phyloP scores from a whole-genome alignment of 2,888 invertebrate genomes.

The Agonopterix heracliana region DNA sequence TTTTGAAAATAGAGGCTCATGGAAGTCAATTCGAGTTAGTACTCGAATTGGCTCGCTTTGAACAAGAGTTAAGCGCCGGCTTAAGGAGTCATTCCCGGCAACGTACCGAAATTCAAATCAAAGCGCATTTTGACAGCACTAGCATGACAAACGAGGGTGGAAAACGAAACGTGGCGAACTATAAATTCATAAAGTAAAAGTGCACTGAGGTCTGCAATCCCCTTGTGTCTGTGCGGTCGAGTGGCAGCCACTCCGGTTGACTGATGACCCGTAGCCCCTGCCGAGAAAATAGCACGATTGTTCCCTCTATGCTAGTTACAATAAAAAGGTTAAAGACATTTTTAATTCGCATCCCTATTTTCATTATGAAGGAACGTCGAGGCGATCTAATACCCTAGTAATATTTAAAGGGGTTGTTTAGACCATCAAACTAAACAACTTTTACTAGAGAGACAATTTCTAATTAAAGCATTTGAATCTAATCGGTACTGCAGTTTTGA shows the following conservation, averaged over 20 bases:
- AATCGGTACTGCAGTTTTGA: no score
- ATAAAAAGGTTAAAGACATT: slow-evolving; percentile 4
- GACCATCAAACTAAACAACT: no score
- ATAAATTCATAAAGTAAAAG: slow-evolving; percentile 53
- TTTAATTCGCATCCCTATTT: no score
- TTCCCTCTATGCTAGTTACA: slow-evolving; percentile 21
- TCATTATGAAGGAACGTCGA: no score
- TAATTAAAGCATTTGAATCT: no score
- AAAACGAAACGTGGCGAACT: slow-evolving; percentile 46
- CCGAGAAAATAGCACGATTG: slow-evolving; percentile 38
- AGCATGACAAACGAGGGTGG: slow-evolving; percentile 46
- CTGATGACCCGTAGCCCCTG: slow-evolving; percentile 37
- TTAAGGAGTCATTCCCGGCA: neutral
- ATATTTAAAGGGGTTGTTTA: no score
- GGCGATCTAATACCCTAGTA: no score
- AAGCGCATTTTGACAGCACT: slow-evolving; percentile 26
- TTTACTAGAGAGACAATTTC: no score
- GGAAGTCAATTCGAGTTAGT: no score
- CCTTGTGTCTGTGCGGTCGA: slow-evolving; percentile 36
- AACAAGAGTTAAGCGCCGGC: no score
- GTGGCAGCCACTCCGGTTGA: slow-evolving; percentile 47
- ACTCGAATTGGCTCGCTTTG: no score
- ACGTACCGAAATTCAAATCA: slow-evolving; percentile 19
- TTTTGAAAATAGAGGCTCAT: no score
- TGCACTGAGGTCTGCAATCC: slow-evolving; percentile 50